Conservation (phyloP, 2,113 vertebrate genomes). For the Albula goreensis region DNA sequence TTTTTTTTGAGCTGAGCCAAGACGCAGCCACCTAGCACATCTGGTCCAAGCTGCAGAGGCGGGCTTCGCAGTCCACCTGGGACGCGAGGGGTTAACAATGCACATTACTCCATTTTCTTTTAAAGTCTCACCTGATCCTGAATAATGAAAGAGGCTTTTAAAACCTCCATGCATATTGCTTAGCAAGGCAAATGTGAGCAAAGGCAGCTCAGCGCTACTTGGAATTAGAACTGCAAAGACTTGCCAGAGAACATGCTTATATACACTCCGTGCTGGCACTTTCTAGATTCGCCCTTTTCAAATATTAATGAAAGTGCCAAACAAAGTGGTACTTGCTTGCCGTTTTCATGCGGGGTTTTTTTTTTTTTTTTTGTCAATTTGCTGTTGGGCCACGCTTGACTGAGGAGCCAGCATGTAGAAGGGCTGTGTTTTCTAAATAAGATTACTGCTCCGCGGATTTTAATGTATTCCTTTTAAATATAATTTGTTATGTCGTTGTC, state of each 20-base stretch:
- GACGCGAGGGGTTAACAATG: conserved; percentile 54
- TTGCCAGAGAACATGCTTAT: conserved; percentile 74
- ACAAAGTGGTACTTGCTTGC: conserved; percentile 58
- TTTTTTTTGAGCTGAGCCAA: background rate
- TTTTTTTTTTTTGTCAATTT: conserved; percentile 54
- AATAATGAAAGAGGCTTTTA: conserved; percentile 74
- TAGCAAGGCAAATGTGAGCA: conserved; percentile 53
- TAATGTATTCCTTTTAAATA: background rate
- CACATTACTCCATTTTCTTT: conserved; percentile 49
- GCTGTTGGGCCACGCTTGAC: conserved; percentile 22
- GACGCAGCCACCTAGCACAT: background rate
- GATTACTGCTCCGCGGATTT: background rate
- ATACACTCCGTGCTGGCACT: conserved; percentile 69
- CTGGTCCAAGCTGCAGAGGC: conserved; percentile 1
- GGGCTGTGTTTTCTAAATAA: conserved; percentile 3
- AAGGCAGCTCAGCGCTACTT: conserved; percentile 53
- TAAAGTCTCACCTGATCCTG: conserved; percentile 57
- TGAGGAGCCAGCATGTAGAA: background rate
- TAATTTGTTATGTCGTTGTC: conserved; percentile 6
- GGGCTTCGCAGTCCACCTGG: conserved; percentile 26
- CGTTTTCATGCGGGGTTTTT: conserved; percentile 48
- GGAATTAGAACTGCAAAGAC: conserved; percentile 70
- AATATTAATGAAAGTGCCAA: conserved; percentile 74
- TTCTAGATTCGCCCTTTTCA: conserved; percentile 68
- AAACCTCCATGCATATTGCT: conserved; percentile 65